Evolutionary conservation across 1,140 invertebrate species (phyloP).

Genomic region (Schlechtendalia chinensis): DNA sequence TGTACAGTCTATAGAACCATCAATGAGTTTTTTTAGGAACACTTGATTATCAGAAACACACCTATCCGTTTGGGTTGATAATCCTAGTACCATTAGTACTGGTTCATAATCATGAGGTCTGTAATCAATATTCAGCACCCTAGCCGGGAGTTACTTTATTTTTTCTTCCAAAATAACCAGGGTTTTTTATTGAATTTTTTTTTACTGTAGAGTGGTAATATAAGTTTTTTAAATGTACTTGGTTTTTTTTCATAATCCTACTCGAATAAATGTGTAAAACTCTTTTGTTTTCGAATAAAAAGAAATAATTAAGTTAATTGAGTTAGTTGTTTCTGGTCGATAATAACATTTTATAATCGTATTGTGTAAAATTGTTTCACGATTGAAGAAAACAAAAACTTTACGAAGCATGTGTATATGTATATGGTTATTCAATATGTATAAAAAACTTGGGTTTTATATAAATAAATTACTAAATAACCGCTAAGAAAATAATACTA

Average conservation of each 20-base stretch:
- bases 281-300: conserved; percentile 40
- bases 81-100: too few relatives aligned
- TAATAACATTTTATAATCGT: conserved; percentile 17
- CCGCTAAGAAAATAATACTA: background rate
- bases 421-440: too few relatives aligned
- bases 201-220: background rate
- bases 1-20: too few relatives aligned
- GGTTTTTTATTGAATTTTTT: background rate
- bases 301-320: conserved; percentile 38
- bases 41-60: too few relatives aligned
- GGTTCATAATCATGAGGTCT: too few relatives aligned
- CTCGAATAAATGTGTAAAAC: background rate
- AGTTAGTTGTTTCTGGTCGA: conserved; percentile 27
- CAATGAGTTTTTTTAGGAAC: too few relatives aligned
- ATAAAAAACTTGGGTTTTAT: background rate
- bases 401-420: background rate
- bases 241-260: conserved; percentile 26
- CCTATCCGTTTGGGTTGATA: too few relatives aligned
- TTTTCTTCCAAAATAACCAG: background rate
- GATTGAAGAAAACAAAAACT: background rate
- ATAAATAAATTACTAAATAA: background rate
- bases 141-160: too few relatives aligned
- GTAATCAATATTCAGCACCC: too few relatives aligned
- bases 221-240: conserved; percentile 19
- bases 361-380: conserved; percentile 20